These are phyloP conservation scores for Rhynchonycteris naso DNA, from an alignment of 2,797 vertebrate species.

Conservation along the genomic window DNA sequence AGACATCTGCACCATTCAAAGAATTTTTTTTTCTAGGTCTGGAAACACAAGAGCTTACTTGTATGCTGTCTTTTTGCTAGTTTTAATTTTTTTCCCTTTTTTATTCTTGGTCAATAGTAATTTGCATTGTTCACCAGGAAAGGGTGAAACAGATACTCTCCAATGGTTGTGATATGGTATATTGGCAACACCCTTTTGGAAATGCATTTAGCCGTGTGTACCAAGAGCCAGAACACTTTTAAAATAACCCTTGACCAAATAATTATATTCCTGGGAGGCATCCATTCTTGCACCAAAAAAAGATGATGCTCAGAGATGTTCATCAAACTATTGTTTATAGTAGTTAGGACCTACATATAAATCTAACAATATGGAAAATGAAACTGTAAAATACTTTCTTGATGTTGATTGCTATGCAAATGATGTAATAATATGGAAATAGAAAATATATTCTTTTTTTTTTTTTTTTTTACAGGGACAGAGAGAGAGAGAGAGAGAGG, in stretches of 20 bases:
- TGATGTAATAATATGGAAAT: background rate
- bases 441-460: background rate
- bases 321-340: background rate
- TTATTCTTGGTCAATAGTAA: background rate
- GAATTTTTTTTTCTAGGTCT: background rate
- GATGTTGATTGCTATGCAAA: background rate
- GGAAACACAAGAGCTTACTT: background rate
- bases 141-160: background rate
- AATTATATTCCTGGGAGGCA: background rate
- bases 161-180: too few species aligned
- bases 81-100: background rate
- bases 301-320: background rate
- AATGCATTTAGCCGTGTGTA: background rate
- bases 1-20: background rate
- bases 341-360: background rate
- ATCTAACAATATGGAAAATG: background rate
- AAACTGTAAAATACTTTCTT: background rate
- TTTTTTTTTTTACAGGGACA: too few species aligned
- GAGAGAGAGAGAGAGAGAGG: too few species aligned
- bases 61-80: background rate
- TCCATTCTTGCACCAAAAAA: background rate
- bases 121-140: background rate
- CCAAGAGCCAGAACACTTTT: background rate
- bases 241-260: background rate
- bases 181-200: background rate